Conservation (phyloP, 2,113 vertebrate genomes). For the Ceyx melanurus region DNA sequence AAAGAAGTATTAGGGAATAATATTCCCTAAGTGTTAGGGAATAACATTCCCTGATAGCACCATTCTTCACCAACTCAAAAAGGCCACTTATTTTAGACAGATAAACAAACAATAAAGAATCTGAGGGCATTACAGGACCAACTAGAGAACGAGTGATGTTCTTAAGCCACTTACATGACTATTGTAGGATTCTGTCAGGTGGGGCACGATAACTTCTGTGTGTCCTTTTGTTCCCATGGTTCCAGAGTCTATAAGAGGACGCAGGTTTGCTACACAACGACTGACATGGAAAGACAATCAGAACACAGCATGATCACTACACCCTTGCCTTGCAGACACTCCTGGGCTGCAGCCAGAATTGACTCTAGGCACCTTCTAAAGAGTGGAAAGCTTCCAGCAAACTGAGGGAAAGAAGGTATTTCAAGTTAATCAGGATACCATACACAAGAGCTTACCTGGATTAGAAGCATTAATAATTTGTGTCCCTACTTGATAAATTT, state of each 20-base stretch:
- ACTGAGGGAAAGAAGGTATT: neutral
- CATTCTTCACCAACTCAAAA: neutral
- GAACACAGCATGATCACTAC: neutral
- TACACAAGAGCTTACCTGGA: neutral
- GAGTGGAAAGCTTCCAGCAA: neutral
- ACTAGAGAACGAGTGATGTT: neutral
- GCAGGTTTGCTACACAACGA: constrained; percentile 92
- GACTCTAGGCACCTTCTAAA: neutral
- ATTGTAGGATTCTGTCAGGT: constrained; percentile 96
- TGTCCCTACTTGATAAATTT: neutral
- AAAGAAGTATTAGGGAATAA: neutral
- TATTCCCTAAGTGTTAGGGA: neutral
- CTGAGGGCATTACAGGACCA: neutral
- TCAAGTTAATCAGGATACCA: neutral
- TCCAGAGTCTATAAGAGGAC: constrained; percentile 94
- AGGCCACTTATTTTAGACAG: neutral
- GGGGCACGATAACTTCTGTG: constrained; percentile 93
- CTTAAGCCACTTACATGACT: constrained; percentile 86
- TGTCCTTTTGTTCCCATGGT: constrained; percentile 99
- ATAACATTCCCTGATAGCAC: neutral
- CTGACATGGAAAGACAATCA: constrained; percentile 73
- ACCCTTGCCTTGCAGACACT: neutral
- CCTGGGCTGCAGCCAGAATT: neutral
- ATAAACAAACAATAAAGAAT: neutral
- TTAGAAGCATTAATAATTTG: neutral